Evolutionary conservation across 2,888 invertebrate species (phyloP).

Genomic region (Acleris sparsana): DNA sequence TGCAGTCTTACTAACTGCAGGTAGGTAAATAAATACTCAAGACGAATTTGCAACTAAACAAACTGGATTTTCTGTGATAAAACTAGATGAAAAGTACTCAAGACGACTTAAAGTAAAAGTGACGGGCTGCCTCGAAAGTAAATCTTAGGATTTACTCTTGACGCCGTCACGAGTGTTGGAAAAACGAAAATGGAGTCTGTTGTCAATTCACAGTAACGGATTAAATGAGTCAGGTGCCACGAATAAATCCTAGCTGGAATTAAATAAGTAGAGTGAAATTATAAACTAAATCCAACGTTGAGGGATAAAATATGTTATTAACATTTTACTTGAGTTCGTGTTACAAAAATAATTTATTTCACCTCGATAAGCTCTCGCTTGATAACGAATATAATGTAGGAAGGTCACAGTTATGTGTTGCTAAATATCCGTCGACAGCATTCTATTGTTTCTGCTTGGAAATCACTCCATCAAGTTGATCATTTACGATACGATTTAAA

Average conservation of each 20-base stretch:
- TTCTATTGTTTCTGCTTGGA: conserved; percentile 5
- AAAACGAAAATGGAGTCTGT: not conserved
- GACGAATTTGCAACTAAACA: too few relatives aligned
- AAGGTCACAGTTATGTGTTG: not conserved
- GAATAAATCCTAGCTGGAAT: conserved; percentile 4
- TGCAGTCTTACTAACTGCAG: too few relatives aligned
- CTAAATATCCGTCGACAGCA: conserved; percentile 10
- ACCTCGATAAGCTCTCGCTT: conserved; percentile 1
- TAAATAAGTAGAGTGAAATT: conserved; percentile 16
- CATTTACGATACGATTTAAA: not conserved
- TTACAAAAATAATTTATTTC: conserved; percentile 22
- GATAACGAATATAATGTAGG: conserved; percentile 5
- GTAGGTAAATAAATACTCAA: too few relatives aligned
- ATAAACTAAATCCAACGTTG: conserved; percentile 14
- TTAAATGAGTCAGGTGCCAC: not conserved
- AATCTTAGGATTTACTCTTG: too few relatives aligned
- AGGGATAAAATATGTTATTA: not conserved
- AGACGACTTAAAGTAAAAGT: too few relatives aligned
- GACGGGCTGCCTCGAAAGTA: too few relatives aligned
- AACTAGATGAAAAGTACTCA: too few relatives aligned
- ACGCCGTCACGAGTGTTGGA: not conserved
- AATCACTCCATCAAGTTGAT: conserved; percentile 9
- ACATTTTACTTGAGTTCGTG: not conserved
- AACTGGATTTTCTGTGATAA: too few relatives aligned
- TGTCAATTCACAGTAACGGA: not conserved